These are phyloP conservation scores for Melanargia galathea DNA, from an alignment of 2,888 invertebrate genomes.

Conservation along the genomic window DNA sequence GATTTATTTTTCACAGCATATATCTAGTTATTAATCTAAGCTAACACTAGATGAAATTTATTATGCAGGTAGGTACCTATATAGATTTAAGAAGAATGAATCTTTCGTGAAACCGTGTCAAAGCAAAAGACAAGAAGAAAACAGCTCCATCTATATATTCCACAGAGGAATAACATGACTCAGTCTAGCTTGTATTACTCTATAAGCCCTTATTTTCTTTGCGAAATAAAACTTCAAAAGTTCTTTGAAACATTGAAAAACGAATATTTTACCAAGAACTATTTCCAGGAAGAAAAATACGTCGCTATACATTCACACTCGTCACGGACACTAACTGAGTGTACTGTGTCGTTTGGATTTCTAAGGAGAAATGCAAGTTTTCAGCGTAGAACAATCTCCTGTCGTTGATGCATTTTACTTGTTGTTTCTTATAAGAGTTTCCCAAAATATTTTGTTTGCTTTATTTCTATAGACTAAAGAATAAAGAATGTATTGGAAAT, in stretches of 20 bases:
- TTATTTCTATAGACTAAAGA: too few relatives aligned
- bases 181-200: background rate
- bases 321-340: slow-evolving; percentile 77
- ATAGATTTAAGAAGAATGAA: too few relatives aligned
- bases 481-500: too few relatives aligned
- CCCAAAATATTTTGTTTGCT: background rate
- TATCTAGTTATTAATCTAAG: too few relatives aligned
- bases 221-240: background rate
- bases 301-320: slow-evolving; percentile 72
- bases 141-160: too few relatives aligned
- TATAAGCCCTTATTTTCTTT: too few relatives aligned
- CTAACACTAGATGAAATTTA: too few relatives aligned
- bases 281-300: slow-evolving; percentile 65
- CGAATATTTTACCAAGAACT: background rate
- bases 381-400: slow-evolving; percentile 55
- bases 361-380: slow-evolving; percentile 65
- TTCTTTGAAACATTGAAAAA: background rate
- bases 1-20: too few relatives aligned
- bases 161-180: too few relatives aligned
- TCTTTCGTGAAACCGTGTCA: too few relatives aligned
- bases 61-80: too few relatives aligned
- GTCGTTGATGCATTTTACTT: slow-evolving; percentile 18
- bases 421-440: slow-evolving; percentile 8
- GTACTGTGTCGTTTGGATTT: slow-evolving; percentile 73
- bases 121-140: too few relatives aligned